Evolutionary conservation across 2,113 vertebrate genomes (phyloP).

Genomic region (Erpornis zantholeuca): DNA sequence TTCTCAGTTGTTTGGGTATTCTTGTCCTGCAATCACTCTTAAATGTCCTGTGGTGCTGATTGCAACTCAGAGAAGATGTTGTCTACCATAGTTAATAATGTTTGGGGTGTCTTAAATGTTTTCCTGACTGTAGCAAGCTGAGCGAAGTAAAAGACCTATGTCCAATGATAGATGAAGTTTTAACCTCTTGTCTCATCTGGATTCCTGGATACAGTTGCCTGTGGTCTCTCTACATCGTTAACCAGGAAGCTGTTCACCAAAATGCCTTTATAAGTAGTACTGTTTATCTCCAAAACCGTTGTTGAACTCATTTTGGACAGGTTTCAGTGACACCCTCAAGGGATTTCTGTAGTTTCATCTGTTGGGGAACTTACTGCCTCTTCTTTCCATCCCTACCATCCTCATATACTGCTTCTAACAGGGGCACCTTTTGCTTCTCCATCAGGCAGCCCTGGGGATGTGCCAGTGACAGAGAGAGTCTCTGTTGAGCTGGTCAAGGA

Average conservation of each 20-base stretch:
- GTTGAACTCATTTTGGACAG: neutral
- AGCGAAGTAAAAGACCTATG: neutral
- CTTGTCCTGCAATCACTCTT: neutral
- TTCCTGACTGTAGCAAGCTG: neutral
- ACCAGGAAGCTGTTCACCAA: neutral
- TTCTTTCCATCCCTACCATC: neutral
- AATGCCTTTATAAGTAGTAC: neutral
- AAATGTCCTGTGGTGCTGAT: neutral
- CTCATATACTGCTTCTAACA: neutral
- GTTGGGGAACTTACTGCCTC: neutral
- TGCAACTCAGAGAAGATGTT: neutral
- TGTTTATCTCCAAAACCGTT: neutral
- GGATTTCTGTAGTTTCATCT: neutral
- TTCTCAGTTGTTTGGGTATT: neutral
- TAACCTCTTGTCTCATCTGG: neutral
- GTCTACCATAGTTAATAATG: neutral
- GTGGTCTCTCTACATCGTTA: neutral
- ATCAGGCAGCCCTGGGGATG: neutral
- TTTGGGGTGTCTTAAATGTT: neutral
- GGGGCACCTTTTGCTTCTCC: neutral
- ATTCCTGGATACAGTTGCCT: neutral
- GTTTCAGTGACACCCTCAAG: neutral
- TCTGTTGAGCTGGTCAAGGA: neutral
- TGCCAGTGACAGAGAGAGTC: neutral
- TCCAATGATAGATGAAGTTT: neutral